Percentiles rank a stretch among this genome's conserved stretches.
These are phyloP conservation scores for Uropetala carovei DNA, from an alignment of 2,888 invertebrate genomes.

Conservation along the genomic window DNA sequence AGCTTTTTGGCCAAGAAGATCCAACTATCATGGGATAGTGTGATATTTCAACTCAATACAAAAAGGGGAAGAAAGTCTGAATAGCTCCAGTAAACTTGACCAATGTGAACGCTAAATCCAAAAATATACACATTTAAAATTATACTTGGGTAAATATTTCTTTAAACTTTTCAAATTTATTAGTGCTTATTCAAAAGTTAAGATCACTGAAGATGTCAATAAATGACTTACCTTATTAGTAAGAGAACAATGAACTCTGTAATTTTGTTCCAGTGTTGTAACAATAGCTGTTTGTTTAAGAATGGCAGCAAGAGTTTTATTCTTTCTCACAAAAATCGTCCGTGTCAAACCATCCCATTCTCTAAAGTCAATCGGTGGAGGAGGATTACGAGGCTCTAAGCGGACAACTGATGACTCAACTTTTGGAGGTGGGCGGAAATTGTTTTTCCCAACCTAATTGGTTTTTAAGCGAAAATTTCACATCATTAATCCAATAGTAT, in stretches of 20 bases:
- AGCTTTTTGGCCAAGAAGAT: too few species aligned
- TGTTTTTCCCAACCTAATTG: constrained; percentile 93
- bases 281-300: constrained; percentile 92
- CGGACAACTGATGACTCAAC: constrained; percentile 99
- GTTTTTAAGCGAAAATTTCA: not conserved
- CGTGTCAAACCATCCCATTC: constrained; percentile 99
- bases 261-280: constrained; percentile 93
- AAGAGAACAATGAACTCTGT: constrained; percentile 90
- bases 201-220: constrained; percentile 3
- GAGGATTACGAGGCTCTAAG: constrained; percentile 97
- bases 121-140: not conserved
- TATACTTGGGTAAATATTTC: constrained; percentile 22
- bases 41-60: too few species aligned
- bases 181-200: not conserved
- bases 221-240: constrained; percentile 82
- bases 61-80: too few species aligned
- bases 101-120: not conserved
- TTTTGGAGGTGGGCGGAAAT: constrained; percentile 98
- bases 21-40: too few species aligned
- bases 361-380: constrained; percentile 95
- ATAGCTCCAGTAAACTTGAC: not conserved
- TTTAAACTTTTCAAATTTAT: not conserved
- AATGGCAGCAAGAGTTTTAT: constrained; percentile 94
- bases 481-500: not conserved
- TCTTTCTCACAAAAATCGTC: constrained; percentile 96